Conservation (phyloP, 2,113 vertebrate genomes). For the Osmerus eperlanus region DNA sequence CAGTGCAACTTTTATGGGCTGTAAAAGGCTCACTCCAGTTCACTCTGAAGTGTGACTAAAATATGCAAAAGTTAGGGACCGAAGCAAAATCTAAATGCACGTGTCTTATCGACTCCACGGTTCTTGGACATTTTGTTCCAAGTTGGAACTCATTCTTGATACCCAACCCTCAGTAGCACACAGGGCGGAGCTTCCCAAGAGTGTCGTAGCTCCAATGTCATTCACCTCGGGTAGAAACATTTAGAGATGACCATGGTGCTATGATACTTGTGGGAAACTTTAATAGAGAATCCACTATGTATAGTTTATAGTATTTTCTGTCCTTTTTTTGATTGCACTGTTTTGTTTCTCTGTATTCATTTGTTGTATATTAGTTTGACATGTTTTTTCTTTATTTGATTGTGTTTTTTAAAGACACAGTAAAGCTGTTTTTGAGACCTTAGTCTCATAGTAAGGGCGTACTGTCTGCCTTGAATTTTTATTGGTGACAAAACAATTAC, state of each 20-base stretch:
- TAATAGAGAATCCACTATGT: slow-evolving; percentile 41
- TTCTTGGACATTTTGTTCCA: no score
- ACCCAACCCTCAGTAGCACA: not conserved
- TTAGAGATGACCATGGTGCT: slow-evolving; percentile 31
- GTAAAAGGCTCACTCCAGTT: no score
- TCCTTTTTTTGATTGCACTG: slow-evolving; percentile 57
- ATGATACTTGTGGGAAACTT: slow-evolving; percentile 24
- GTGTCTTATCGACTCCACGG: no score
- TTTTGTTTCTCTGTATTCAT: slow-evolving; percentile 34
- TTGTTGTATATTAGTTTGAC: slow-evolving; percentile 45
- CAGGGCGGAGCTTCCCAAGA: not conserved
- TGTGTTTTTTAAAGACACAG: slow-evolving; percentile 26
- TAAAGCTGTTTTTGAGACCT: slow-evolving; percentile 16
- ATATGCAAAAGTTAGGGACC: no score
- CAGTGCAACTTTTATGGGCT: no score
- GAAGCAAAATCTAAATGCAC: no score
- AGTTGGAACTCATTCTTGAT: no score
- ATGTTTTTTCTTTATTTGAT: slow-evolving; percentile 52
- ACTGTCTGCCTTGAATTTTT: slow-evolving; percentile 7
- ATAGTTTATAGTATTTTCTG: slow-evolving; percentile 14
- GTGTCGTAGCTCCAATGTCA: not conserved
- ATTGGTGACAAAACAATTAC: slow-evolving; percentile 13
- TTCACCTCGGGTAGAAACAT: not conserved
- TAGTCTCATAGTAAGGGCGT: slow-evolving; percentile 21
- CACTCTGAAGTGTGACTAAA: no score